Conservation (phyloP, 2,888 invertebrate species). For the Argyresthia goedartella region DNA sequence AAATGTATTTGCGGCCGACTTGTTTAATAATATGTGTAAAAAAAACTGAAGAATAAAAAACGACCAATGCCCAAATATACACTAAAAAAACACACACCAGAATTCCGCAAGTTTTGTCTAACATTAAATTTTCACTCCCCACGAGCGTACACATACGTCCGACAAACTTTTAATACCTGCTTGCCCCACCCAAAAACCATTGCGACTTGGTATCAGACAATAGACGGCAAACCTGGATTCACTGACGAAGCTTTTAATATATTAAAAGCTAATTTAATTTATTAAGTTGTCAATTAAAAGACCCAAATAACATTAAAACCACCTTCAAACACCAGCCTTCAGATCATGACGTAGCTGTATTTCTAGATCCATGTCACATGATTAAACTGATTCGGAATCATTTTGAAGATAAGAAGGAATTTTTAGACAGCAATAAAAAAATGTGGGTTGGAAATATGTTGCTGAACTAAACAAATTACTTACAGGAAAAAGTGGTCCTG, state of each 20-base stretch:
- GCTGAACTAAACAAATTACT: not conserved
- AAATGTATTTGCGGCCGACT: too few relatives aligned
- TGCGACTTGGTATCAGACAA: slow-evolving; percentile 17
- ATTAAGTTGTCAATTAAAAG: slow-evolving; percentile 9
- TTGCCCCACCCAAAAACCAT: slow-evolving; percentile 22
- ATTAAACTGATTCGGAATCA: slow-evolving; percentile 6
- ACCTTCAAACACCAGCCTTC: slow-evolving; percentile 15
- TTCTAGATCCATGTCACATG: too few relatives aligned
- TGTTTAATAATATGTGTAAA: too few relatives aligned
- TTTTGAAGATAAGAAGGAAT: slow-evolving; percentile 7
- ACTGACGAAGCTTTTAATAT: slow-evolving; percentile 16
- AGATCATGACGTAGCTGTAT: slow-evolving; percentile 4
- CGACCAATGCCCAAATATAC: not conserved
- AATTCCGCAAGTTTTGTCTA: not conserved
- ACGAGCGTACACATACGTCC: not conserved
- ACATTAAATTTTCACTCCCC: slow-evolving; percentile 1
- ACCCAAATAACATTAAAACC: slow-evolving; percentile 10
- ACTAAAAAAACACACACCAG: not conserved
- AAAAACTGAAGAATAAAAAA: not conserved
- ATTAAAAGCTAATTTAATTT: slow-evolving; percentile 12
- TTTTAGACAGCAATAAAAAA: not conserved
- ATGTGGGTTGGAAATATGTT: slow-evolving; percentile 4
- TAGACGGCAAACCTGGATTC: slow-evolving; percentile 23
- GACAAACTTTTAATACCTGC: slow-evolving; percentile 1
- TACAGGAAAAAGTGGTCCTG: slow-evolving; percentile 3